Conservation (phyloP, 2,797 vertebrate species). For the Enteromius radiatus region DNA sequence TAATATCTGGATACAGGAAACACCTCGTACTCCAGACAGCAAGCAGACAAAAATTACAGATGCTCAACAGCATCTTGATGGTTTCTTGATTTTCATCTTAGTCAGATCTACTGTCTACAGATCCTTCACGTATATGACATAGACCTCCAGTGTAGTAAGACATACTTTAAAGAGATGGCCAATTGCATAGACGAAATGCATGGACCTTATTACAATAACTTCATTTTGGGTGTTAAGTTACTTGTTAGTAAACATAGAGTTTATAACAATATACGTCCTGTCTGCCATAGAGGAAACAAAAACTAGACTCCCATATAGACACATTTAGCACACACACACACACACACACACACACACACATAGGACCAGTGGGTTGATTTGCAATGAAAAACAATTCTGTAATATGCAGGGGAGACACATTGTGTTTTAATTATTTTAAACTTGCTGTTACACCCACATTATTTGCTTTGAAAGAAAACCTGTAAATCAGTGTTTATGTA, state of each 20-base stretch:
- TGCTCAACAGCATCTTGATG: neutral
- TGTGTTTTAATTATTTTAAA: slow-evolving; percentile 54
- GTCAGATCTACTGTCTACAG: neutral
- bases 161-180: neutral
- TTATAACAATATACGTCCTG: neutral
- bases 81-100: neutral
- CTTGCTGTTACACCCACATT: neutral
- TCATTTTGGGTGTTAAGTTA: neutral
- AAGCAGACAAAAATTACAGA: neutral
- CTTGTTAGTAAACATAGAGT: neutral
- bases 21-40: neutral
- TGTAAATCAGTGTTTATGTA: slow-evolving; percentile 10
- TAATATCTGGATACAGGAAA: neutral
- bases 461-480: neutral
- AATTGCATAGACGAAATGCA: neutral
- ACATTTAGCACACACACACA: neutral
- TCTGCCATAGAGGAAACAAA: neutral
- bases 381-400: slow-evolving; percentile 67
- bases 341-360: neutral
- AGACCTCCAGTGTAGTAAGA: neutral
- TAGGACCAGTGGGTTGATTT: slow-evolving; percentile 62
- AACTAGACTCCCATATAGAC: neutral
- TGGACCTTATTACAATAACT: neutral
- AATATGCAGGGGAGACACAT: slow-evolving; percentile 60
- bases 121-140: neutral